phyloP scores from a whole-genome alignment of 2,113 vertebrate species.

The Onychostoma macrolepis region DNA sequence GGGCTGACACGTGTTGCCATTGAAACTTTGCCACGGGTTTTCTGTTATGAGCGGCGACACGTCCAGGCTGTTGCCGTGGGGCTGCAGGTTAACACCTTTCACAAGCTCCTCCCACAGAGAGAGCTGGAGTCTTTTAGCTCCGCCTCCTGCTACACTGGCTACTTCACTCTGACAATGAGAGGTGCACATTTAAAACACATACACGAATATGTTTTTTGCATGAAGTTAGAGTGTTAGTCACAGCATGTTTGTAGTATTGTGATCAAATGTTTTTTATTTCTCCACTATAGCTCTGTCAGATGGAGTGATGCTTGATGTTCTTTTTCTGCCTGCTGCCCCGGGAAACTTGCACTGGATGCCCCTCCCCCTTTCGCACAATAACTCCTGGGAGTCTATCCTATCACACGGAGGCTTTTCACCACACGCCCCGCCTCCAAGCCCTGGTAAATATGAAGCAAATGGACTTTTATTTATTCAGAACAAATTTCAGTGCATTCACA shows the following conservation, averaged over 20 bases:
- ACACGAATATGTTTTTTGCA: slow-evolving; percentile 45
- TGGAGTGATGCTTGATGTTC: slow-evolving; percentile 56
- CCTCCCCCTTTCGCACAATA: slow-evolving; percentile 61
- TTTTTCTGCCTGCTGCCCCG: slow-evolving; percentile 69
- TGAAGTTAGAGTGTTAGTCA: background rate
- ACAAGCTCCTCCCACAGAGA: slow-evolving; percentile 48
- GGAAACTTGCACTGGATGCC: slow-evolving; percentile 48
- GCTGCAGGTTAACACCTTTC: slow-evolving; percentile 52
- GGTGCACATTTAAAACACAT: slow-evolving; percentile 47
- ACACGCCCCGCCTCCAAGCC: slow-evolving; percentile 66
- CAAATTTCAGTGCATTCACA: background rate
- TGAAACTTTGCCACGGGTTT: slow-evolving; percentile 70
- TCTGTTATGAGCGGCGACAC: slow-evolving; percentile 61
- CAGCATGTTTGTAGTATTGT: background rate
- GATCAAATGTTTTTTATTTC: background rate
- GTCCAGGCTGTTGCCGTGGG: slow-evolving; percentile 63
- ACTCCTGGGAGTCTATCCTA: slow-evolving; percentile 74
- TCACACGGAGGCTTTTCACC: slow-evolving; percentile 74
- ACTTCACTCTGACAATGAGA: slow-evolving; percentile 69
- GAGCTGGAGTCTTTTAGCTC: slow-evolving; percentile 59
- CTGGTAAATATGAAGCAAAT: slow-evolving; percentile 58
- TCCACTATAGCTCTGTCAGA: slow-evolving; percentile 69
- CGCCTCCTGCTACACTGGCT: slow-evolving; percentile 60
- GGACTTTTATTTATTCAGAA: background rate
- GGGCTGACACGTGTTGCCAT: slow-evolving; percentile 47